Percentiles rank a stretch among this genome's conserved stretches.
phyloP scores from a whole-genome alignment of 1,140 invertebrate species.

The Scaptomyza graminum region DNA sequence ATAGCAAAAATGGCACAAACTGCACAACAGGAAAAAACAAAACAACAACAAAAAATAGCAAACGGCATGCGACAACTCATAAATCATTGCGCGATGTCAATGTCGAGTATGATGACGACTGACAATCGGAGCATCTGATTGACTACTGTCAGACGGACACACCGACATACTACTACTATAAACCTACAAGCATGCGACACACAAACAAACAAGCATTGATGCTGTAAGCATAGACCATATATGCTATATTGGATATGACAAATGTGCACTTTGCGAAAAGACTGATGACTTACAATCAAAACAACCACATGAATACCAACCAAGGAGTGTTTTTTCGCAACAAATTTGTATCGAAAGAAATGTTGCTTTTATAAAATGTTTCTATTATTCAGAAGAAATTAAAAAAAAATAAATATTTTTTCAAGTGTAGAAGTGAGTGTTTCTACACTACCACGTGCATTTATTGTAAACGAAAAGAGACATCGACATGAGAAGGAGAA shows the following conservation, averaged over 20 bases:
- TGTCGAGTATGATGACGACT: slow-evolving; percentile 78
- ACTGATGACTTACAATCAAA: background rate
- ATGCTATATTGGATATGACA: slow-evolving; percentile 48
- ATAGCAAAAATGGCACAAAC: slow-evolving; percentile 17
- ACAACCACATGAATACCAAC: no score
- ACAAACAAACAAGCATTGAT: slow-evolving; percentile 26
- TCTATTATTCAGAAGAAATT: no score
- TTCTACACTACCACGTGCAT: slow-evolving; percentile 46
- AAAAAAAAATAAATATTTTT: no score
- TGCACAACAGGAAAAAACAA: slow-evolving; percentile 19
- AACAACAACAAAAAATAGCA: slow-evolving; percentile 24
- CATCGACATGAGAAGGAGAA: slow-evolving; percentile 12
- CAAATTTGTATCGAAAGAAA: no score
- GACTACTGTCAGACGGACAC: slow-evolving; percentile 67
- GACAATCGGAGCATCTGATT: slow-evolving; percentile 75
- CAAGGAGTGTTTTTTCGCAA: no score
- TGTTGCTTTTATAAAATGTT: no score
- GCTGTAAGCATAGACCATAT: slow-evolving; percentile 42
- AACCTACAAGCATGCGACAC: slow-evolving; percentile 22
- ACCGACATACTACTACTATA: slow-evolving; percentile 25
- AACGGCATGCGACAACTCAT: slow-evolving; percentile 60
- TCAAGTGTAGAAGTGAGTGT: slow-evolving; percentile 16
- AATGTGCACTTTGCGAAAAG: slow-evolving; percentile 1
- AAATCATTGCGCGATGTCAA: slow-evolving; percentile 77
- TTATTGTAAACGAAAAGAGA: slow-evolving; percentile 57